These are phyloP conservation scores for Malachius bipustulatus DNA, from an alignment of 2,888 invertebrate species.

Conservation along the genomic window DNA sequence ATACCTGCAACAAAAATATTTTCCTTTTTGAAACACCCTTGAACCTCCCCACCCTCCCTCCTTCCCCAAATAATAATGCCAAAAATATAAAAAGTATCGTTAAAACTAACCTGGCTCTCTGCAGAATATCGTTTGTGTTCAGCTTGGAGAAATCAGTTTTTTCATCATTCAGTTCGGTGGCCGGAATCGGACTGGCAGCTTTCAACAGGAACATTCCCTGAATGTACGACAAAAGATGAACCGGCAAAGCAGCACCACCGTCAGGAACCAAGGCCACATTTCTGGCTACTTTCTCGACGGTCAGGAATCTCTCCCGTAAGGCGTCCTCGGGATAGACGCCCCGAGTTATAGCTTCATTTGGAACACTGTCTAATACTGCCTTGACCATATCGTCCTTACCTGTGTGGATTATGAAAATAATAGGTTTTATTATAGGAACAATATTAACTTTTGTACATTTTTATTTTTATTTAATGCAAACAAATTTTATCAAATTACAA, in stretches of 20 bases:
- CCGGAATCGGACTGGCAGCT: constrained; percentile 55
- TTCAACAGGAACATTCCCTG: constrained; percentile 75
- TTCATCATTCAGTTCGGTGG: constrained; percentile 59
- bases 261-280: constrained; percentile 80
- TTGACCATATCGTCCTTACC: constrained; percentile 68
- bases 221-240: constrained; percentile 77
- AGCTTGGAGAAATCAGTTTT: constrained; percentile 60
- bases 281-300: constrained; percentile 67
- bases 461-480: no score
- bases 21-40: background rate
- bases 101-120: constrained; percentile 63
- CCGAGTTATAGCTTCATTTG: constrained; percentile 58
- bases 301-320: constrained; percentile 71
- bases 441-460: no score
- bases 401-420: constrained; percentile 25
- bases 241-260: constrained; percentile 70
- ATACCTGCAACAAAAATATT: constrained; percentile 49
- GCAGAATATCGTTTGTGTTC: constrained; percentile 80
- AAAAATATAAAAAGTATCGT: constrained; percentile 3
- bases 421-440: no score
- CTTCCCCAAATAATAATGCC: no score
- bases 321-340: constrained; percentile 86
- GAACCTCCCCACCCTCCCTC: no score
- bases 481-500: no score
- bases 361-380: constrained; percentile 65